These are phyloP conservation scores for Nyleta sp. DNA, from an alignment of 2,888 invertebrate genomes.

Conservation along the genomic window DNA sequence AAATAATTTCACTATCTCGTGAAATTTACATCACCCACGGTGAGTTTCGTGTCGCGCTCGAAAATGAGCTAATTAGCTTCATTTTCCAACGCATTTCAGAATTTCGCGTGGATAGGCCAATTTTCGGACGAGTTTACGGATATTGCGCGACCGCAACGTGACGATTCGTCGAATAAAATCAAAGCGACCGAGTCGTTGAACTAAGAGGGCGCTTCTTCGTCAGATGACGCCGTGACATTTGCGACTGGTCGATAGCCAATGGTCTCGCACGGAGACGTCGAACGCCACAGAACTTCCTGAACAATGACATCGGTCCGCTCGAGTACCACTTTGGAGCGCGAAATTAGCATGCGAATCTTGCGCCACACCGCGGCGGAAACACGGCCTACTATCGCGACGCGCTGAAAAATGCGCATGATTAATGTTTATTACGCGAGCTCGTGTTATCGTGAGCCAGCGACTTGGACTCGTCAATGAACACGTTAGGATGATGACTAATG, in stretches of 20 bases:
- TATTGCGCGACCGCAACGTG: slow-evolving; percentile 21
- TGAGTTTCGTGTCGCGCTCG: no score
- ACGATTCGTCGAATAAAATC: slow-evolving; percentile 19
- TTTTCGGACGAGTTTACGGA: slow-evolving; percentile 17
- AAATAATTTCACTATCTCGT: slow-evolving; percentile 18
- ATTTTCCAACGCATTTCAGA: neutral
- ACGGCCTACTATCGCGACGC: slow-evolving; percentile 26
- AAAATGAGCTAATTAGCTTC: no score
- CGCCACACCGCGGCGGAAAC: slow-evolving; percentile 27
- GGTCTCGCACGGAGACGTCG: slow-evolving; percentile 24
- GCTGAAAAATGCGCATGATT: slow-evolving; percentile 24
- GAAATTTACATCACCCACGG: slow-evolving; percentile 8
- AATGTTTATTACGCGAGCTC: slow-evolving; percentile 29
- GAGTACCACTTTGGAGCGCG: slow-evolving; percentile 10
- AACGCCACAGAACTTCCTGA: slow-evolving; percentile 9
- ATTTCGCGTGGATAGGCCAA: slow-evolving; percentile 3
- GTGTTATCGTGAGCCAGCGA: slow-evolving; percentile 8
- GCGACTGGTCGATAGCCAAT: slow-evolving; percentile 43
- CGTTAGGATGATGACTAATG: slow-evolving; percentile 9
- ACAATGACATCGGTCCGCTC: slow-evolving; percentile 6
- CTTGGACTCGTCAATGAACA: slow-evolving; percentile 16
- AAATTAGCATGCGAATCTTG: slow-evolving; percentile 22
- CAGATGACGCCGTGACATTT: slow-evolving; percentile 35
- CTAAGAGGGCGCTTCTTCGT: slow-evolving; percentile 38
- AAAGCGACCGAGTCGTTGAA: slow-evolving; percentile 43